Evolutionary conservation across 2,888 invertebrate species (phyloP).

Genomic region (Trachelus tabidus): DNA sequence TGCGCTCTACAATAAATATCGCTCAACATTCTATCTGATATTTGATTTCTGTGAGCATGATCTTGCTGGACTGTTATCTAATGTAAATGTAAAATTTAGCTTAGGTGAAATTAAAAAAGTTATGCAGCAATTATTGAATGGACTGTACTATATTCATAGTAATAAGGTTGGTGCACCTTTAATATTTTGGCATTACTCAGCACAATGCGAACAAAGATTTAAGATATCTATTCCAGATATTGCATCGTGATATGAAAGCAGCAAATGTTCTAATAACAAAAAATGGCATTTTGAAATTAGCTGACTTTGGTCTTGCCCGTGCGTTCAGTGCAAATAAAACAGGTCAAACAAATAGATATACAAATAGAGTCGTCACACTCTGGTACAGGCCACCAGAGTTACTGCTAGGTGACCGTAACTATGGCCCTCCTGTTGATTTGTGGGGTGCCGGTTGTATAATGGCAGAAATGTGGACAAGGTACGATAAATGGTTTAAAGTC

Average conservation of each 20-base stretch:
- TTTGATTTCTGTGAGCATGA: constrained; percentile 99
- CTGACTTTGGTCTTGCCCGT: constrained; percentile 97
- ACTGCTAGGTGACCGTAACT: constrained; percentile 87
- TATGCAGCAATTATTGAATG: constrained; percentile 86
- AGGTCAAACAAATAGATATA: constrained; percentile 88
- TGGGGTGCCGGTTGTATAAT: constrained; percentile 99
- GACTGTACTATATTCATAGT: constrained; percentile 95
- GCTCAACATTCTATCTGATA: constrained; percentile 93
- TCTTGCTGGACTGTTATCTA: constrained; percentile 93
- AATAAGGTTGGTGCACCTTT: constrained; percentile 74
- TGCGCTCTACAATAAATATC: constrained; percentile 77
- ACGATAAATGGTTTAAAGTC: constrained; percentile 22
- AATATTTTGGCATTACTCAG: neutral
- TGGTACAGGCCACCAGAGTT: constrained; percentile 89
- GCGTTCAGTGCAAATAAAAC: constrained; percentile 91
- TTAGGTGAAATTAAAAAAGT: constrained; percentile 97
- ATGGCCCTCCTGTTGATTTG: constrained; percentile 96
- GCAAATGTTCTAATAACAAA: constrained; percentile 98
- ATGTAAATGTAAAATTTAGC: constrained; percentile 95
- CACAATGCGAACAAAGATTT: constrained; percentile 42
- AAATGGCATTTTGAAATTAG: constrained; percentile 92
- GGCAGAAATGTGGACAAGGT: constrained; percentile 99
- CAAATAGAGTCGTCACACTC: constrained; percentile 97
- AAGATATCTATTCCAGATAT: constrained; percentile 68
- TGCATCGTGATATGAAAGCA: constrained; percentile 98